Evolutionary conservation across 2,888 invertebrate species (phyloP).

Genomic region (Ctenicera cuprea): DNA sequence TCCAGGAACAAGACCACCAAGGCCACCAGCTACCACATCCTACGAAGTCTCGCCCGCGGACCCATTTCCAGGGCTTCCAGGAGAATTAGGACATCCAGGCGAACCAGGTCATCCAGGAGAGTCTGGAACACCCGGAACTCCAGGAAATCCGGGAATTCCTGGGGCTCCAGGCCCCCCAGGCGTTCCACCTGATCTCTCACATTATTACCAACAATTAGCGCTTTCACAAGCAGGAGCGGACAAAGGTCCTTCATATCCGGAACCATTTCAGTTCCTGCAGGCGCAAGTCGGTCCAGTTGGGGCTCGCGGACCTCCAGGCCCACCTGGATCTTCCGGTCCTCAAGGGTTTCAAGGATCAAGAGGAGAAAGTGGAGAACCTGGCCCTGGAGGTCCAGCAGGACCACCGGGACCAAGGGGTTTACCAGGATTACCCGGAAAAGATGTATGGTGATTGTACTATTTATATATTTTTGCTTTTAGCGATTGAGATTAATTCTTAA

Average conservation of each 20-base stretch:
- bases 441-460: constrained; percentile 76
- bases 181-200: constrained; percentile 82
- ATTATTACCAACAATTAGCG: constrained; percentile 85
- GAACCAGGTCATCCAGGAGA: constrained; percentile 77
- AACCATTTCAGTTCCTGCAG: constrained; percentile 85
- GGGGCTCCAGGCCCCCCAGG: constrained; percentile 81
- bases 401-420: constrained; percentile 78
- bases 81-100: constrained; percentile 75
- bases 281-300: constrained; percentile 88
- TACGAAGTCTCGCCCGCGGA: constrained; percentile 55
- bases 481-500: no score
- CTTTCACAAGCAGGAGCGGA: constrained; percentile 82
- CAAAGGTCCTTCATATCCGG: constrained; percentile 80
- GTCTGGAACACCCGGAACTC: constrained; percentile 77
- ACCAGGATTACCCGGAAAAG: constrained; percentile 84
- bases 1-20: constrained; percentile 48
- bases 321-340: constrained; percentile 78
- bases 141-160: constrained; percentile 80
- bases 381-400: constrained; percentile 79
- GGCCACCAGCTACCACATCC: constrained; percentile 58
- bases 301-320: constrained; percentile 86
- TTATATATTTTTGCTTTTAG: background rate
- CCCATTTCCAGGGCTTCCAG: constrained; percentile 71
- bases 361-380: constrained; percentile 87
- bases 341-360: constrained; percentile 90